phyloP scores from a whole-genome alignment of 2,113 vertebrate genomes.

The Leuciscus idus region DNA sequence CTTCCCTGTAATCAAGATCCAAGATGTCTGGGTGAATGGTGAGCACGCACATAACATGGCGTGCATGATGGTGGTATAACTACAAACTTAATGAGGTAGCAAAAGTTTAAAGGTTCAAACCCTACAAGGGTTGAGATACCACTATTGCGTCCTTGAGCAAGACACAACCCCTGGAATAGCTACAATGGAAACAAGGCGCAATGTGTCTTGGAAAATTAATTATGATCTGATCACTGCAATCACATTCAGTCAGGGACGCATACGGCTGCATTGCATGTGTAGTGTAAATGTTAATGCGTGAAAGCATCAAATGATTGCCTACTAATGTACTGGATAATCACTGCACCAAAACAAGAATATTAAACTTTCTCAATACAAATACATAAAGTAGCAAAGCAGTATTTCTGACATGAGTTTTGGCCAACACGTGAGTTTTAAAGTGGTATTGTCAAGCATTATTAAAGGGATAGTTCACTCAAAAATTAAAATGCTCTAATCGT shows the following conservation, averaged over 20 bases:
- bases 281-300: background rate
- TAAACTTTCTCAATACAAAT: background rate
- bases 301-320: background rate
- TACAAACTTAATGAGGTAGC: background rate
- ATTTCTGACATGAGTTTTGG: background rate
- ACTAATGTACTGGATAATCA: background rate
- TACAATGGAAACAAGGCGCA: background rate
- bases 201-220: background rate
- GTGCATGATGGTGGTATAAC: background rate
- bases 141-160: background rate
- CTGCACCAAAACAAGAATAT: background rate
- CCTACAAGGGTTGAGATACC: background rate
- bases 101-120: background rate
- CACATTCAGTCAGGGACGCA: background rate
- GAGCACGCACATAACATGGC: background rate
- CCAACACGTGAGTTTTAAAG: background rate
- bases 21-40: background rate
- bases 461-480: background rate
- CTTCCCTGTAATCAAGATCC: background rate
- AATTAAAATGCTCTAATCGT: rapidly evolving
- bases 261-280: background rate
- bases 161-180: background rate
- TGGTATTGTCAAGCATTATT: background rate
- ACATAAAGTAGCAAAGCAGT: background rate
- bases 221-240: background rate